phyloP scores from a whole-genome alignment of 2,797 vertebrate genomes.

The Notamacropus eugenii region DNA sequence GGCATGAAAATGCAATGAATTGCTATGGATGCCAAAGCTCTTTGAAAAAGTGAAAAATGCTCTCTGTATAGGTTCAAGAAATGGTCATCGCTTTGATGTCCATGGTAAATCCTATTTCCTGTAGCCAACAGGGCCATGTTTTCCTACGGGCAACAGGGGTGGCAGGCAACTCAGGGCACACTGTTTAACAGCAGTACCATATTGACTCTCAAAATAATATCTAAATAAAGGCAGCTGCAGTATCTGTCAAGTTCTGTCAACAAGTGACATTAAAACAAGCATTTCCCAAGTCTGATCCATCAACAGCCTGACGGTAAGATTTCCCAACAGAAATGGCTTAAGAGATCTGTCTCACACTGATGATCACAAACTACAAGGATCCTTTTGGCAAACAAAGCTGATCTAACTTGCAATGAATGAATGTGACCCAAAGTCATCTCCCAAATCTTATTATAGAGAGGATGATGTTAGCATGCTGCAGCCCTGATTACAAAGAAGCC shows the following conservation, averaged over 20 bases:
- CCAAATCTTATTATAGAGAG: neutral
- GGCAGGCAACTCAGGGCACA: neutral
- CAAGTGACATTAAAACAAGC: slow-evolving; percentile 23
- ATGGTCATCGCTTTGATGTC: neutral
- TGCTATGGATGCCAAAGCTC: neutral
- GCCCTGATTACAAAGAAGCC: neutral
- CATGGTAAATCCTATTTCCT: slow-evolving; percentile 7
- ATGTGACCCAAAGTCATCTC: neutral
- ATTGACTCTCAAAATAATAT: neutral
- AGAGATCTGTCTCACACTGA: neutral
- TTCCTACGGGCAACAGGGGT: neutral
- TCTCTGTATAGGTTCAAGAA: neutral
- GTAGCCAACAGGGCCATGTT: slow-evolving; percentile 3
- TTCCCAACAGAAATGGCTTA: slow-evolving; percentile 29
- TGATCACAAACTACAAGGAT: neutral
- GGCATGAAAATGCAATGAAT: neutral
- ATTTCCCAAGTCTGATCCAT: slow-evolving; percentile 3
- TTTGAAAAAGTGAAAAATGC: slow-evolving; percentile 10
- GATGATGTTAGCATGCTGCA: neutral
- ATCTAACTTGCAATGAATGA: slow-evolving; percentile 12
- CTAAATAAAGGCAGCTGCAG: neutral
- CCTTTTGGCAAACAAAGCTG: slow-evolving; percentile 29
- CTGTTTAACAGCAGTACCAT: slow-evolving; percentile 18
- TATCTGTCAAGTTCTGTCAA: slow-evolving; percentile 27
- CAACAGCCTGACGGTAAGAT: slow-evolving; percentile 15